Evolutionary conservation across 2,797 vertebrate genomes (phyloP).

Genomic region (Chiloscyllium punctatum): DNA sequence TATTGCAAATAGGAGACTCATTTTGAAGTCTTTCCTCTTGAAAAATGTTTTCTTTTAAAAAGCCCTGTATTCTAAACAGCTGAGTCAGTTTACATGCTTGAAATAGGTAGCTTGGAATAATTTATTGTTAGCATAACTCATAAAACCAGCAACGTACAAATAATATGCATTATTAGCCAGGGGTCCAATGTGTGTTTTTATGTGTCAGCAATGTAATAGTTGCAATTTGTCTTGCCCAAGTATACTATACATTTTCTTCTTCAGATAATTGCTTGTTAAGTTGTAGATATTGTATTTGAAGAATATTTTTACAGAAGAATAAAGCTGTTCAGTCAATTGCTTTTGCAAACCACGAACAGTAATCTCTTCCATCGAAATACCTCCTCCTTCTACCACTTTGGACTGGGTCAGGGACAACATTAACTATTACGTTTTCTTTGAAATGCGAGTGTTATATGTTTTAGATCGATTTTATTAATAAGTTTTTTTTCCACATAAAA

Average conservation of each 20-base stretch:
- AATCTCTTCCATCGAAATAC: slow-evolving; percentile 13
- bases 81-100: not conserved
- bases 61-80: not conserved
- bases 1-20: not conserved
- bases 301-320: not conserved
- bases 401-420: not conserved
- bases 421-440: not conserved
- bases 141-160: slow-evolving; percentile 34
- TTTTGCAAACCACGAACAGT: not conserved
- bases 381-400: not conserved
- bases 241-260: not conserved
- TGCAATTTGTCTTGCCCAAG: slow-evolving; percentile 19
- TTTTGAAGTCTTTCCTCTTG: not conserved
- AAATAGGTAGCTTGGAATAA: slow-evolving; percentile 11
- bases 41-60: not conserved
- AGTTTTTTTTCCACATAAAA: not conserved
- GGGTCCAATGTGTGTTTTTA: slow-evolving; percentile 19
- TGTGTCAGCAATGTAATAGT: slow-evolving; percentile 30
- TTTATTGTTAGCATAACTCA: slow-evolving; percentile 33
- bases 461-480: not conserved
- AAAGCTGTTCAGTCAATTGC: slow-evolving; percentile 28
- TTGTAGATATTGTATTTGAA: slow-evolving; percentile 23
- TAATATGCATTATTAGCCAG: slow-evolving; percentile 25
- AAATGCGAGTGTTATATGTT: not conserved
- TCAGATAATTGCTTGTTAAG: not conserved